Percentiles rank a stretch among this genome's conserved stretches.
Evolutionary conservation across 2,888 invertebrate species (phyloP).

Genomic region (Eudasyphora cyanicolor): DNA sequence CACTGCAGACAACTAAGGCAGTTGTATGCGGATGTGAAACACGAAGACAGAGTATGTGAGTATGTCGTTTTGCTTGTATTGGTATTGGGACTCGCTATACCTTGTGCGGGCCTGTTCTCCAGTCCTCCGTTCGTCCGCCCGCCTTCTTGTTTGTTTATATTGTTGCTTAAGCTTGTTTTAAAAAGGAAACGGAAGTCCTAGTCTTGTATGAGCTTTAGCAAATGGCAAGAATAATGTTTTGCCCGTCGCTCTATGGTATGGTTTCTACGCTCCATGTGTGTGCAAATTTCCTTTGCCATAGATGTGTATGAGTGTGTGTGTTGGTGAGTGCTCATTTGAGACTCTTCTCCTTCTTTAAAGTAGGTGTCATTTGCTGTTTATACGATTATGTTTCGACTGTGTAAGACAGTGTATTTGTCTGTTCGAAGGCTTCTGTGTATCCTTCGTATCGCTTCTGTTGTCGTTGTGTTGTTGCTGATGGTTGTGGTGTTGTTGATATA

Average conservation of each 20-base stretch:
- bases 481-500: slow-evolving; percentile 30
- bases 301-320: background rate
- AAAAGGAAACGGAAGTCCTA: slow-evolving; percentile 61
- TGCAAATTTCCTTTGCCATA: background rate
- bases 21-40: background rate
- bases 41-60: background rate
- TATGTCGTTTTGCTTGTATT: background rate
- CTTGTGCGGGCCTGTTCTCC: background rate
- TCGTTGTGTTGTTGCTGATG: slow-evolving; percentile 19
- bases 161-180: slow-evolving; percentile 52
- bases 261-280: background rate
- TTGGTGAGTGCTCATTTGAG: background rate
- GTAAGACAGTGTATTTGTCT: slow-evolving; percentile 13
- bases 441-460: no score
- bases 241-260: background rate
- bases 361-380: slow-evolving; percentile 56
- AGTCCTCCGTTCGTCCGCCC: slow-evolving; percentile 15
- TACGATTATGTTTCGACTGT: slow-evolving; percentile 2
- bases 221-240: background rate
- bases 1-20: background rate
- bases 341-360: slow-evolving; percentile 32
- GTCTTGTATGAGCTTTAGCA: slow-evolving; percentile 47
- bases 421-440: background rate
- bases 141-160: slow-evolving; percentile 43
- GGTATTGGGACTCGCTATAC: background rate